Percentiles rank a stretch among this genome's conserved stretches.
These are phyloP conservation scores for Reticulitermes lucifugus DNA, from an alignment of 2,888 invertebrate species.

Conservation along the genomic window DNA sequence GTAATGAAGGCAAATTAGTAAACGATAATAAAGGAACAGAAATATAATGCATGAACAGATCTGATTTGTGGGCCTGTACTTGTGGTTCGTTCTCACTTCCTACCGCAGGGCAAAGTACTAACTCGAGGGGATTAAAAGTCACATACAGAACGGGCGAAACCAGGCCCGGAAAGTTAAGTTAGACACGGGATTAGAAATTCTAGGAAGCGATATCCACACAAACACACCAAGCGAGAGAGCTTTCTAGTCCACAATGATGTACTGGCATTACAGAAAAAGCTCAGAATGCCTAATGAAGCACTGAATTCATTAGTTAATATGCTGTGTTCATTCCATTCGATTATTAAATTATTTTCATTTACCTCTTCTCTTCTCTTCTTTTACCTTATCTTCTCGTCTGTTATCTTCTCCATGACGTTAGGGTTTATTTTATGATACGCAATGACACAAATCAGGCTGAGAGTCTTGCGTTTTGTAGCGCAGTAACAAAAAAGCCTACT, in stretches of 20 bases:
- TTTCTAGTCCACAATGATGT: not conserved
- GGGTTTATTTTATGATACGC: no score
- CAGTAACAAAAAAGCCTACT: not conserved
- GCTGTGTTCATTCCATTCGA: not conserved
- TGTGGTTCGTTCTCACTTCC: not conserved
- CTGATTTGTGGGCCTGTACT: conserved; percentile 4
- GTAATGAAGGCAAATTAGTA: no score
- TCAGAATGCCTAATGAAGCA: not conserved
- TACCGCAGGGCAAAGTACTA: not conserved
- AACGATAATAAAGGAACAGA: not conserved
- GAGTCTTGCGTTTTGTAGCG: no score
- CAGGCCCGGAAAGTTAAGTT: not conserved
- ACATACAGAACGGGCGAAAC: not conserved
- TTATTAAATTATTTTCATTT: not conserved
- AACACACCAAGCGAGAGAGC: not conserved
- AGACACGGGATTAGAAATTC: conserved; percentile 10
- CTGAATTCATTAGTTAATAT: conserved; percentile 12
- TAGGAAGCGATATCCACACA: not conserved
- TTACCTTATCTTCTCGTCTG: no score
- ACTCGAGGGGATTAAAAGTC: conserved; percentile 28
- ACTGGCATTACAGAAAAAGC: not conserved
- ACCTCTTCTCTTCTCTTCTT: not conserved
- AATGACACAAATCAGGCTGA: no score
- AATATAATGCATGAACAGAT: not conserved
- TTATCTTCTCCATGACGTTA: not conserved